Conservation (phyloP, 2,797 vertebrate species). For the Sparidentex hasta region DNA sequence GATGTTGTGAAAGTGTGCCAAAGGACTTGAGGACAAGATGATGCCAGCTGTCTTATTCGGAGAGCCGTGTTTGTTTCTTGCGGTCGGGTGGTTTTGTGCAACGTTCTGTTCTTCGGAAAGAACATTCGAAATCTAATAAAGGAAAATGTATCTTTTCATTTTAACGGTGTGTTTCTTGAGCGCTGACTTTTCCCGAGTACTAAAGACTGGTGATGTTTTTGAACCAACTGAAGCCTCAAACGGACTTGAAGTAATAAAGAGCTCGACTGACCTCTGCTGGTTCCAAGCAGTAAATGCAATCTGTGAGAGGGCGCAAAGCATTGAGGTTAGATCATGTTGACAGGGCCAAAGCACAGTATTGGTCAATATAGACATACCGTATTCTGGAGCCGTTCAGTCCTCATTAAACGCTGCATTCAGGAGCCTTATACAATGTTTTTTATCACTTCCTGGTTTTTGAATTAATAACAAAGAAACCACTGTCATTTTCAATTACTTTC, state of each 20-base stretch:
- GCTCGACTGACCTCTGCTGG: constrained; percentile 44
- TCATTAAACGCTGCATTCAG: neutral
- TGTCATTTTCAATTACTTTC: neutral
- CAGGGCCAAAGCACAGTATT: neutral
- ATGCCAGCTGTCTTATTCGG: constrained; percentile 48
- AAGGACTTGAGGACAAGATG: constrained; percentile 35
- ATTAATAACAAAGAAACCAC: neutral
- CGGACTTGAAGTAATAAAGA: neutral
- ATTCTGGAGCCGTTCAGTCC: neutral
- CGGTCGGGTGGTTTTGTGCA: neutral
- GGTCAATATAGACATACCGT: neutral
- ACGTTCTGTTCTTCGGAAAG: neutral
- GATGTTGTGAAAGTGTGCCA: constrained; percentile 47
- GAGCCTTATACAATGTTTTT: neutral
- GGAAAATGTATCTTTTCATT: neutral
- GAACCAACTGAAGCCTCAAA: neutral
- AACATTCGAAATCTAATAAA: constrained; percentile 3
- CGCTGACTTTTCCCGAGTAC: neutral
- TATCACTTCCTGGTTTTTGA: neutral
- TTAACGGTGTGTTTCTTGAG: neutral
- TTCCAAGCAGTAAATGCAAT: neutral
- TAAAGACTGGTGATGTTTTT: neutral
- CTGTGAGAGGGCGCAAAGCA: neutral
- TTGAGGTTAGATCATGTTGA: neutral
- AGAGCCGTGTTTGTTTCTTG: constrained; percentile 13